phyloP scores from a whole-genome alignment of 2,797 vertebrate genomes.

The Tinamus major region DNA sequence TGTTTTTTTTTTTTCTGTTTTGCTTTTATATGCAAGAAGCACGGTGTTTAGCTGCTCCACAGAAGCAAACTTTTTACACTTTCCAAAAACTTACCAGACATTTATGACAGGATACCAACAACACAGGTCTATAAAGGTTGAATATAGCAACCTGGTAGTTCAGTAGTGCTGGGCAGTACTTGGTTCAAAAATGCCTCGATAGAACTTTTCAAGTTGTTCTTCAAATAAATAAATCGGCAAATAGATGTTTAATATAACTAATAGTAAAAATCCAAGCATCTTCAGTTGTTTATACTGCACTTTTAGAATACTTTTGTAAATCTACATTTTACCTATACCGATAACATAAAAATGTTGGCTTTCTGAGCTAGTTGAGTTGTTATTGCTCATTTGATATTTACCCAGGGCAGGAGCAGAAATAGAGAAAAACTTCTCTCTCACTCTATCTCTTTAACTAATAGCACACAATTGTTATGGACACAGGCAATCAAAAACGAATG shows the following conservation, averaged over 20 bases:
- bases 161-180: not conserved
- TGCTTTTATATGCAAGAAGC: not conserved
- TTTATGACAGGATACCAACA: not conserved
- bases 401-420: not conserved
- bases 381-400: not conserved
- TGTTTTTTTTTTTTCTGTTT: not conserved
- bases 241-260: not conserved
- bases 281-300: not conserved
- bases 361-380: not conserved
- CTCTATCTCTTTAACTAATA: not conserved
- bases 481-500: not conserved
- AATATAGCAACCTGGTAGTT: not conserved
- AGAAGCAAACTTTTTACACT: rapidly evolving
- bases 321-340: not conserved
- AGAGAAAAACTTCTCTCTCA: not conserved
- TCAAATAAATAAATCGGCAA: not conserved
- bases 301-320: not conserved
- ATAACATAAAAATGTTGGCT: not conserved
- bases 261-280: not conserved
- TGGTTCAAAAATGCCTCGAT: conserved; percentile 66
- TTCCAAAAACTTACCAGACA: not conserved
- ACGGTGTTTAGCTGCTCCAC: not conserved
- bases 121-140: not conserved
- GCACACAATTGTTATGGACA: not conserved
- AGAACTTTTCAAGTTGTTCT: not conserved